These are phyloP conservation scores for Setophaga petechia DNA, from an alignment of 2,113 vertebrate genomes.

Conservation along the genomic window DNA sequence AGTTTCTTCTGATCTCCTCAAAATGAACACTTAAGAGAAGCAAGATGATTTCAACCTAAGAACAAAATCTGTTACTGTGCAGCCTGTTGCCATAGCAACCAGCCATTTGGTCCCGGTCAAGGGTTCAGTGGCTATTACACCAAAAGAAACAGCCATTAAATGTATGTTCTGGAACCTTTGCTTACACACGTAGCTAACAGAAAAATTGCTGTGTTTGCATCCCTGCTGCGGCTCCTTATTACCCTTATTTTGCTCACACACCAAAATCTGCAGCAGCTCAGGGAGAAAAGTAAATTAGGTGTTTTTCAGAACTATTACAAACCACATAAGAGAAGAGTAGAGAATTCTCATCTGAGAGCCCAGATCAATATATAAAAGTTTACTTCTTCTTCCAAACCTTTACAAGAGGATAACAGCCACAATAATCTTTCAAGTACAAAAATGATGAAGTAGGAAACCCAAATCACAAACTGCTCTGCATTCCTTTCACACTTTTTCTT, in stretches of 20 bases:
- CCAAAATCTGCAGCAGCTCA: background rate
- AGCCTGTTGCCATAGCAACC: constrained; percentile 15
- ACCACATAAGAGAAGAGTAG: background rate
- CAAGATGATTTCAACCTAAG: background rate
- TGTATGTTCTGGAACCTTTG: background rate
- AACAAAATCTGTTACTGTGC: background rate
- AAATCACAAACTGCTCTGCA: background rate
- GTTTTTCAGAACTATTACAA: background rate
- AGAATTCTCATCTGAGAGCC: background rate
- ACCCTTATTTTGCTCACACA: background rate
- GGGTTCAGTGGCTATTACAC: background rate
- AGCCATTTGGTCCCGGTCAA: background rate
- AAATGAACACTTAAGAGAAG: background rate
- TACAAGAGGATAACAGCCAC: background rate
- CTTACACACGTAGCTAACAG: background rate
- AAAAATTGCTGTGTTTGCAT: background rate
- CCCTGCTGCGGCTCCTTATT: background rate
- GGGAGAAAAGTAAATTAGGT: background rate
- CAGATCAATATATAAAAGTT: background rate
- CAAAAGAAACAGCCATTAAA: background rate
- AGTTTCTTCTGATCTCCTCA: background rate
- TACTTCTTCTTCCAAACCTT: background rate
- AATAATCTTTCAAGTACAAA: background rate
- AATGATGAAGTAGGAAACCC: background rate
- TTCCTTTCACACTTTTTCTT: background rate